Conservation (phyloP, 2,797 vertebrate species). For the Garrulus glandarius region DNA sequence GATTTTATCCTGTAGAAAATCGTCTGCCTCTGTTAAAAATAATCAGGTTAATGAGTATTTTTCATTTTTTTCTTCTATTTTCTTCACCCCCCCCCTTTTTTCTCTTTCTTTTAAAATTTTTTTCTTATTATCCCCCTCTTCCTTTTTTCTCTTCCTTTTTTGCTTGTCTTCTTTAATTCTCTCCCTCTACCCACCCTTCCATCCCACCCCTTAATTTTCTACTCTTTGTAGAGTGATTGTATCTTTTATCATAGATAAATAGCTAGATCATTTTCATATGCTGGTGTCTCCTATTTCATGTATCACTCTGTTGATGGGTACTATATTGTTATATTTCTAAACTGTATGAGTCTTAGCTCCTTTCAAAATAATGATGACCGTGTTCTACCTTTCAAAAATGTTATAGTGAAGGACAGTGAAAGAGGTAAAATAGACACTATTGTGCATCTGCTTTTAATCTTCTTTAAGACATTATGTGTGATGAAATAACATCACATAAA, state of each 20-base stretch:
- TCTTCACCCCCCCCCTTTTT: no score
- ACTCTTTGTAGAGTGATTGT: not conserved
- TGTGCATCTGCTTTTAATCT: not conserved
- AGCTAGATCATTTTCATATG: not conserved
- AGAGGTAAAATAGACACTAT: not conserved
- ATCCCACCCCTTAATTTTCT: not conserved
- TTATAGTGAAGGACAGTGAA: not conserved
- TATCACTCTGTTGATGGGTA: not conserved
- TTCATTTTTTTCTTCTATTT: not conserved
- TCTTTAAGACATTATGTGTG: not conserved
- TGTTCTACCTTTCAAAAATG: not conserved
- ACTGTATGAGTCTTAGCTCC: not conserved
- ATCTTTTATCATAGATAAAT: not conserved
- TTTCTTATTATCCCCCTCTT: fast-evolving
- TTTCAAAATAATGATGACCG: not conserved
- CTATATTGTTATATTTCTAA: not conserved
- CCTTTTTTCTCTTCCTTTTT: not conserved
- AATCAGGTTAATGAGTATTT: not conserved
- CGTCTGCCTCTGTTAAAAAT: not conserved
- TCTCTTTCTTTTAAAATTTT: no score
- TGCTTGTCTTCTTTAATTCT: not conserved
- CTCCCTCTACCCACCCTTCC: not conserved
- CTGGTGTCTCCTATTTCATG: not conserved
- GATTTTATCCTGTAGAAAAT: not conserved
- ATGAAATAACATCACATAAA: not conserved